Base-by-base conservation (phyloP, 92 coral and sea anemone species). In the Diadumene lineata region DNA sequence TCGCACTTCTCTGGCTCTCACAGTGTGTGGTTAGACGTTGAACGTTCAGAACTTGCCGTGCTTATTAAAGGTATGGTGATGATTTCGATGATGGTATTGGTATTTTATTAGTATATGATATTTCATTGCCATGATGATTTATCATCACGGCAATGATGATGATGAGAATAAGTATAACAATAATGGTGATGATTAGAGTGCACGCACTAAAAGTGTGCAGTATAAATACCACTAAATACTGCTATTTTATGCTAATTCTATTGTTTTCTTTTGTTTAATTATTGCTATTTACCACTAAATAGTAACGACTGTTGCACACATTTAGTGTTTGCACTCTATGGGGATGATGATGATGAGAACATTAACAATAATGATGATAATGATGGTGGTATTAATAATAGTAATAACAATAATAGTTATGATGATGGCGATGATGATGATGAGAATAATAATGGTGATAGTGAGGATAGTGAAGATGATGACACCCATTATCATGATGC, bases 1-100 rank as follows among this genome's bases (percentile, higher is more conserved):
- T 58, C 88, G 55, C 74, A 75, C 66, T 60, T 88, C n/a, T 66
- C 58, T 50, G 75, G 75, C 13, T 71, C 79, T 10, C 81, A 83
- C 74, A 82, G 82, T 64, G 91, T 87, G 15, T 91, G 88, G 94
- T 60, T 94, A 16, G 89, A 85, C 56, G 90, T 94, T 10, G 79
- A 84, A 73, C 88, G 93, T 7, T 88, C 98, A 28, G 85, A 85
- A 21, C 77, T 94, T 76, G 9, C 50, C 18, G 97, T 93, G 1
- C 85, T 80, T 1, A 94, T 94, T 43, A 86, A 84, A 86, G 97
- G 98, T 94, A 66, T 25, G 88, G 1, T 0, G 11, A n/a, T 53
- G 22, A 53, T 53, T 3, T 3, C 2, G n/a, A 15, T 21, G 10
- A 38, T 38, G 48, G 13, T 38, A 13, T 4, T 38, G 48, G 13